Evolutionary conservation across 2,888 invertebrate species (phyloP).

Genomic region (Nymphalis urticae): DNA sequence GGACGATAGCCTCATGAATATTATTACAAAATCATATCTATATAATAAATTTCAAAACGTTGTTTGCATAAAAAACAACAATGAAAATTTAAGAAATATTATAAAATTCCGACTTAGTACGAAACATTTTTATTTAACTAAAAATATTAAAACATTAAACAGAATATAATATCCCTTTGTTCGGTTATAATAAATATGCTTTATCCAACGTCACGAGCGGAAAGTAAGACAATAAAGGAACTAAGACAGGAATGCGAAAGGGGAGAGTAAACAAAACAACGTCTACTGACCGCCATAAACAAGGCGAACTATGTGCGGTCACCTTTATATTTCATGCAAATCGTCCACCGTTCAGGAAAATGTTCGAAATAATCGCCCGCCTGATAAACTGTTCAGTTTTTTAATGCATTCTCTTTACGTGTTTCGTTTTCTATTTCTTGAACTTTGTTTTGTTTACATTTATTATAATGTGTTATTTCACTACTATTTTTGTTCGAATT

Average conservation of each 20-base stretch:
- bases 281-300: slow-evolving; percentile 77
- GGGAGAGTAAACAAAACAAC: slow-evolving; percentile 62
- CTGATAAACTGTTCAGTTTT: slow-evolving; percentile 39
- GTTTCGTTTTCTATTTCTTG: slow-evolving; percentile 26
- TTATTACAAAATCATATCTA: too few species aligned
- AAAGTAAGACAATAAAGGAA: slow-evolving; percentile 79
- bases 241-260: slow-evolving; percentile 74
- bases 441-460: neutral
- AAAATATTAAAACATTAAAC: slow-evolving; percentile 18
- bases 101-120: too few species aligned
- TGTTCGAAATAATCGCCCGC: slow-evolving; percentile 40
- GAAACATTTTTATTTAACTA: neutral
- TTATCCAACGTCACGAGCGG: slow-evolving; percentile 69
- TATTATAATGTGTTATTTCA: slow-evolving; percentile 9
- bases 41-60: too few species aligned
- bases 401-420: slow-evolving; percentile 34
- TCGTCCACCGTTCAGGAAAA: slow-evolving; percentile 48
- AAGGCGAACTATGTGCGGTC: slow-evolving; percentile 76
- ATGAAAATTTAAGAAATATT: too few species aligned
- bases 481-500: neutral
- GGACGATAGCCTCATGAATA: too few species aligned
- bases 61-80: too few species aligned
- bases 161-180: slow-evolving; percentile 50
- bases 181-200: slow-evolving; percentile 65
- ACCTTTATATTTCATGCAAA: slow-evolving; percentile 82